Evolutionary conservation across 2,797 vertebrate species (phyloP).

Genomic region (Fundulus diaphanus): DNA sequence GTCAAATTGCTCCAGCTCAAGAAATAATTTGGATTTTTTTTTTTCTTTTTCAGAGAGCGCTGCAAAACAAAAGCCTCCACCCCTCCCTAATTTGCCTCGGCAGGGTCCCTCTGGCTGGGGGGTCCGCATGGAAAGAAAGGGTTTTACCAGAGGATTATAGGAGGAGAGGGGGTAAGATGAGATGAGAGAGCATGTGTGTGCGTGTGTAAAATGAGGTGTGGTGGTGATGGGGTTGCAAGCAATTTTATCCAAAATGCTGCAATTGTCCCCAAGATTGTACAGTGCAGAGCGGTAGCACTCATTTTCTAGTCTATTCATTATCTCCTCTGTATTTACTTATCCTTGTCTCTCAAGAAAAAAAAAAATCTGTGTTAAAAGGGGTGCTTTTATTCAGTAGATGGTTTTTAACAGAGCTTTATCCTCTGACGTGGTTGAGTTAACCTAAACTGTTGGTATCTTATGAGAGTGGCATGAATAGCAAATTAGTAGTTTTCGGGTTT

Average conservation of each 20-base stretch:
- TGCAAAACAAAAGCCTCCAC: conserved; percentile 92
- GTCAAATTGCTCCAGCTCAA: conserved; percentile 97
- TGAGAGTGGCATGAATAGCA: conserved; percentile 81
- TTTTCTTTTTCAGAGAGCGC: conserved; percentile 77
- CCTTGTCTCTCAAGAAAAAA: conserved; percentile 82
- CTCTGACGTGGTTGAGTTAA: conserved; percentile 80
- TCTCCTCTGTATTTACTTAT: conserved; percentile 85
- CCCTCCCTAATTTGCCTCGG: conserved; percentile 85
- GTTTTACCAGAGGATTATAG: conserved; percentile 81
- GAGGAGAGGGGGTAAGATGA: conserved; percentile 72
- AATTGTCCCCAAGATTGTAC: conserved; percentile 86
- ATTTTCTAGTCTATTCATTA: conserved; percentile 86
- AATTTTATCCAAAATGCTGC: conserved; percentile 87
- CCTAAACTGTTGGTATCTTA: conserved; percentile 76
- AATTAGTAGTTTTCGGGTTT: conserved; percentile 82
- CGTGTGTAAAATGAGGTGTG: conserved; percentile 59
- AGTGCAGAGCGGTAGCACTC: conserved; percentile 76
- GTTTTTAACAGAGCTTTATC: conserved; percentile 76
- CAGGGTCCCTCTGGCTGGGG: conserved; percentile 84
- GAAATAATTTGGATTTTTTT: conserved; percentile 92
- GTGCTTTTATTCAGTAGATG: conserved; percentile 75
- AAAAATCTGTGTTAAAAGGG: conserved; percentile 74
- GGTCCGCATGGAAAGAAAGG: conserved; percentile 83
- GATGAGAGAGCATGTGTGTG: conserved; percentile 44
- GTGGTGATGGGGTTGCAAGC: conserved; percentile 63